These are phyloP conservation scores for Anser brachyrhynchus DNA, from an alignment of 2,113 vertebrate genomes.

Conservation along the genomic window DNA sequence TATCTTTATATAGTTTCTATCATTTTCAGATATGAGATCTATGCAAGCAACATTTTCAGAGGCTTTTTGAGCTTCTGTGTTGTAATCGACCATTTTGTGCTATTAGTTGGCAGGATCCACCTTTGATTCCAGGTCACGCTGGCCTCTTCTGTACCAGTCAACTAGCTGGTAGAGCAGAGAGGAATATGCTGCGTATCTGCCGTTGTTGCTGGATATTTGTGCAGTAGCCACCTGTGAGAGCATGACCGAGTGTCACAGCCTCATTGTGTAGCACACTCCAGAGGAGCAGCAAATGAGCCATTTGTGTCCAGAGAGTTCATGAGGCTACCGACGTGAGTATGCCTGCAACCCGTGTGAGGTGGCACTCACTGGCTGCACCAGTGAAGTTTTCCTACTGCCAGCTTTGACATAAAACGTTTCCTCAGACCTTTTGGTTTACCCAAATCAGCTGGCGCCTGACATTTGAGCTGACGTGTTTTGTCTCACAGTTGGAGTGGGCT, in stretches of 20 bases:
- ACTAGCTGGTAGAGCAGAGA: background rate
- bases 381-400: background rate
- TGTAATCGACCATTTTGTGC: background rate
- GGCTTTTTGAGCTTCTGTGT: background rate
- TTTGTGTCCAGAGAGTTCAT: background rate
- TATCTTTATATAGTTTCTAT: constrained; percentile 8
- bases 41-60: background rate
- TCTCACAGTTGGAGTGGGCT: background rate
- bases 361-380: background rate
- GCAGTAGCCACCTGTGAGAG: background rate
- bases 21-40: background rate
- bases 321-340: background rate
- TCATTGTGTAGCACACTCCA: background rate
- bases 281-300: background rate
- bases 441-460: background rate
- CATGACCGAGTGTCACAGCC: background rate
- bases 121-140: background rate
- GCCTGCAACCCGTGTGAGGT: background rate
- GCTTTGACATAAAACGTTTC: background rate
- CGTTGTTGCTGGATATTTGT: constrained; percentile 15
- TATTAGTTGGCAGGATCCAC: background rate
- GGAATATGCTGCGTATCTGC: background rate
- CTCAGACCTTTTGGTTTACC: background rate
- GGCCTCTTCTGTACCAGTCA: background rate
- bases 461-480: background rate